These are phyloP conservation scores for Proisotoma minuta DNA, from an alignment of 2,888 invertebrate species.

Conservation along the genomic window DNA sequence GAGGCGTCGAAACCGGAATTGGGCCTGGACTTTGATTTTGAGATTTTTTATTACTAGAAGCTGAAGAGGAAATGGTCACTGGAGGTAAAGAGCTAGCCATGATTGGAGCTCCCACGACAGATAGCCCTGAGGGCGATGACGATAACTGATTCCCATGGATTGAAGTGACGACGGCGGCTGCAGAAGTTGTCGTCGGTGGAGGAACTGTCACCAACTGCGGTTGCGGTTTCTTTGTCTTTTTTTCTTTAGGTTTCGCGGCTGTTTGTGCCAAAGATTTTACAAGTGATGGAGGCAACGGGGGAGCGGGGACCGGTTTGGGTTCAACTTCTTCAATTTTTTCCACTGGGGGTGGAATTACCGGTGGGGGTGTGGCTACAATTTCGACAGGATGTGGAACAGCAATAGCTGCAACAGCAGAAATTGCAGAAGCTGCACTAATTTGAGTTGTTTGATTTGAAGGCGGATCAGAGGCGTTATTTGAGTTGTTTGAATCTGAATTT, in stretches of 20 bases:
- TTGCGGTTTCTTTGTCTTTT: slow-evolving; percentile 3
- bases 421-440: background rate
- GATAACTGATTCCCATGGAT: slow-evolving; percentile 10
- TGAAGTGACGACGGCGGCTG: slow-evolving; percentile 18
- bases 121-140: too few species aligned
- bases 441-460: slow-evolving; percentile 4
- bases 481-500: background rate
- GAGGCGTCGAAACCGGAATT: too few species aligned
- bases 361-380: slow-evolving; percentile 44
- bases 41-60: too few species aligned
- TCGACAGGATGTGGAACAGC: slow-evolving; percentile 50
- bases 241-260: slow-evolving; percentile 10
- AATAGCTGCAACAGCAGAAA: slow-evolving; percentile 55
- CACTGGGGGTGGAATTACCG: slow-evolving; percentile 38
- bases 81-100: too few species aligned
- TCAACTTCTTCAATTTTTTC: slow-evolving; percentile 28
- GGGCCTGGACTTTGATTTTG: too few species aligned
- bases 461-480: background rate
- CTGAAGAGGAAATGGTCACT: too few species aligned
- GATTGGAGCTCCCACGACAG: too few species aligned
- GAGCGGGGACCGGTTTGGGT: slow-evolving; percentile 31
- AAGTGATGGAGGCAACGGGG: slow-evolving; percentile 24
- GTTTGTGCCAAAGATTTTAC: slow-evolving; percentile 12
- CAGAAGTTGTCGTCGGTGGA: slow-evolving; percentile 1
- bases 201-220: slow-evolving; percentile 19